A percentile compares a stretch with the other conserved stretches of the same genome.
phyloP scores from a whole-genome alignment of 1,140 invertebrate genomes.

The Drosophila biarmipes region DNA sequence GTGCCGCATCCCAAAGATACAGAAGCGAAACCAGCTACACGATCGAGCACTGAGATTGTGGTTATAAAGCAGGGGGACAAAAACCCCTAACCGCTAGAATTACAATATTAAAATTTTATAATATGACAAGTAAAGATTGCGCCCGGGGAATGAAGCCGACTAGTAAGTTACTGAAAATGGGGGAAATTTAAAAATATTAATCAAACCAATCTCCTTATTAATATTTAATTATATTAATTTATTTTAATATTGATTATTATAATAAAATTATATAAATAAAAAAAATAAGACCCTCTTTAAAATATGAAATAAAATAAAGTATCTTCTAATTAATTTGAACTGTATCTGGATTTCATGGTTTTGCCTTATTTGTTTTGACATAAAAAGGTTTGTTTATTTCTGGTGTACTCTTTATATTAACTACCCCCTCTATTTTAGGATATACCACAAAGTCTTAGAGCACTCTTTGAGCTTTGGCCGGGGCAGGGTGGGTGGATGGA shows the following conservation, averaged over 20 bases:
- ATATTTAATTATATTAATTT: too few relatives aligned
- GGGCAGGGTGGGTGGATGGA: slow-evolving; percentile 3
- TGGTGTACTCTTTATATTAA: background rate
- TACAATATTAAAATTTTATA: slow-evolving; percentile 66
- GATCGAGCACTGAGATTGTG: slow-evolving; percentile 5
- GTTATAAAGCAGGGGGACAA: slow-evolving; percentile 10
- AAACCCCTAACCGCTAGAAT: slow-evolving; percentile 53
- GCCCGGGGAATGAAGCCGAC: background rate
- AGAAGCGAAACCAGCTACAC: slow-evolving; percentile 28
- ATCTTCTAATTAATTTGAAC: too few relatives aligned
- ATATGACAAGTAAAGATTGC: slow-evolving; percentile 5
- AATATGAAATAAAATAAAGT: too few relatives aligned
- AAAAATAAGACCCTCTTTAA: too few relatives aligned
- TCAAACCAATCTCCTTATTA: too few relatives aligned
- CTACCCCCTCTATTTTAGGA: background rate
- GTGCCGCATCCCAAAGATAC: background rate
- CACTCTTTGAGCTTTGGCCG: slow-evolving; percentile 1
- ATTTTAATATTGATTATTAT: too few relatives aligned
- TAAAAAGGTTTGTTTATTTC: too few relatives aligned
- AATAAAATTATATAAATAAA: too few relatives aligned
- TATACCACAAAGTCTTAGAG: background rate
- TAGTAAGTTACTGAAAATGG: background rate
- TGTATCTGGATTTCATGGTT: too few relatives aligned
- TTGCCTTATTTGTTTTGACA: too few relatives aligned
- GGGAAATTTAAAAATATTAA: too few relatives aligned